A percentile compares a stretch with the other conserved stretches of the same genome.
Evolutionary conservation across 2,797 vertebrate genomes (phyloP).

Genomic region (Kryptopterus vitreolus): DNA sequence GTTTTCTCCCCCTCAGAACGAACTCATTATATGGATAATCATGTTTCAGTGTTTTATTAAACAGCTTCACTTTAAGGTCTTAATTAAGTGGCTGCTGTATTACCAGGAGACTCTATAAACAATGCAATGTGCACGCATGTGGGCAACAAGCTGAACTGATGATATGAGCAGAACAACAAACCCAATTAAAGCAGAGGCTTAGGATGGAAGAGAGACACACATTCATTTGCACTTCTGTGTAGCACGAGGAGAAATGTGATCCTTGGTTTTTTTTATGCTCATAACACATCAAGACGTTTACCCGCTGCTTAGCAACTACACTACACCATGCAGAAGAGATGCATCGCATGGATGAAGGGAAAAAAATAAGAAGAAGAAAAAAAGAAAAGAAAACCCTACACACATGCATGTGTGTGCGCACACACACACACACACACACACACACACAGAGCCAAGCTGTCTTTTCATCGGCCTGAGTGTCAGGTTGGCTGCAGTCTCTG

Average conservation of each 20-base stretch:
- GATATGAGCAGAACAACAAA: constrained; percentile 37
- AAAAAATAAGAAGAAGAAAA: neutral
- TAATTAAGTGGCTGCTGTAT: constrained; percentile 46
- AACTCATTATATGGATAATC: constrained; percentile 54
- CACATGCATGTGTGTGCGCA: neutral
- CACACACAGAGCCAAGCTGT: constrained; percentile 62
- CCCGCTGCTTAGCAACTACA: constrained; percentile 39
- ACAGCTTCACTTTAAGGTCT: constrained; percentile 49
- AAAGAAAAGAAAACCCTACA: constrained; percentile 4
- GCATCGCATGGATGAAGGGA: constrained; percentile 2
- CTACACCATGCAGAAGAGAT: constrained; percentile 25
- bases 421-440: constrained; percentile 26
- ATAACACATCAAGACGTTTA: constrained; percentile 33
- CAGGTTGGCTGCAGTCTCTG: constrained; percentile 90
- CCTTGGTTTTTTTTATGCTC: neutral
- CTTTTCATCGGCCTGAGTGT: constrained; percentile 91
- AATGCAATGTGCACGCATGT: constrained; percentile 19
- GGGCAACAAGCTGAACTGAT: constrained; percentile 31
- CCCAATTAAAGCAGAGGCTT: constrained; percentile 31
- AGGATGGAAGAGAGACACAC: constrained; percentile 27
- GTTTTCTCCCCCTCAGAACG: constrained; percentile 18
- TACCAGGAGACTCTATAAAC: constrained; percentile 49
- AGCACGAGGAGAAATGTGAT: constrained; percentile 13
- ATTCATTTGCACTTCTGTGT: constrained; percentile 6
- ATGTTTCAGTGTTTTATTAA: constrained; percentile 52